These are phyloP conservation scores for Pseudococcus longispinus DNA, from an alignment of 2,888 invertebrate genomes.

Conservation along the genomic window DNA sequence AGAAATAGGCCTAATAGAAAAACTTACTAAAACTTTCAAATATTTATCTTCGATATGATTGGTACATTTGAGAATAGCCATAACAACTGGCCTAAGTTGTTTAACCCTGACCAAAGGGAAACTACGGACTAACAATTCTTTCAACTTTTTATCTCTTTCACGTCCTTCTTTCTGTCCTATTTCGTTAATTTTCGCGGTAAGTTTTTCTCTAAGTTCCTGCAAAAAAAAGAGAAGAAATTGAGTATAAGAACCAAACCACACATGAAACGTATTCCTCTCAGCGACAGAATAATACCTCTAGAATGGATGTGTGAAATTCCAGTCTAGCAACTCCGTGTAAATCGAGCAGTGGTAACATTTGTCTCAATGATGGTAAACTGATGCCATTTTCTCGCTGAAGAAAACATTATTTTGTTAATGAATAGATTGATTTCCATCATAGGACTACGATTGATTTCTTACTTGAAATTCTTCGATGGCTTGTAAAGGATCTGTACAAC, in stretches of 20 bases:
- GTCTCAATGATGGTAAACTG: constrained; percentile 86
- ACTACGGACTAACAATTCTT: constrained; percentile 88
- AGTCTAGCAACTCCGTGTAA: constrained; percentile 89
- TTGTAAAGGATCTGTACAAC: constrained; percentile 93
- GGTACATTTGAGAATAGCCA: constrained; percentile 92
- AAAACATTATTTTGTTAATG: constrained; percentile 55
- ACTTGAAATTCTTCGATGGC: constrained; percentile 99
- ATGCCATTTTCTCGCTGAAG: constrained; percentile 87
- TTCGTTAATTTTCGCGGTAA: constrained; percentile 83
- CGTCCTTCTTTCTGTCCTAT: constrained; percentile 76
- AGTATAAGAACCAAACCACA: too few relatives aligned
- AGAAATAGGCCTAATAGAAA: neutral
- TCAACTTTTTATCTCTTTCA: constrained; percentile 82
- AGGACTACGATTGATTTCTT: constrained; percentile 54
- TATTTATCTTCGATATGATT: constrained; percentile 92
- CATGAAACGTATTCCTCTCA: neutral
- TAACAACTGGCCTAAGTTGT: constrained; percentile 88
- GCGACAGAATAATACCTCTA: constrained; percentile 70
- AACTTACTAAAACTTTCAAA: constrained; percentile 72
- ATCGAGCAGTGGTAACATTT: constrained; percentile 93
- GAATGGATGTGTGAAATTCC: constrained; percentile 93
- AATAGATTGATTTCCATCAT: neutral
- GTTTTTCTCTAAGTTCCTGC: constrained; percentile 73
- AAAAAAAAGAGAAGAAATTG: constrained; percentile 15
- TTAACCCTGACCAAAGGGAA: constrained; percentile 93